Evolutionary conservation across 1,140 invertebrate species (phyloP), one percentile per base, ranked within the genome.

Genomic region (Drosophila simulans): DNA sequence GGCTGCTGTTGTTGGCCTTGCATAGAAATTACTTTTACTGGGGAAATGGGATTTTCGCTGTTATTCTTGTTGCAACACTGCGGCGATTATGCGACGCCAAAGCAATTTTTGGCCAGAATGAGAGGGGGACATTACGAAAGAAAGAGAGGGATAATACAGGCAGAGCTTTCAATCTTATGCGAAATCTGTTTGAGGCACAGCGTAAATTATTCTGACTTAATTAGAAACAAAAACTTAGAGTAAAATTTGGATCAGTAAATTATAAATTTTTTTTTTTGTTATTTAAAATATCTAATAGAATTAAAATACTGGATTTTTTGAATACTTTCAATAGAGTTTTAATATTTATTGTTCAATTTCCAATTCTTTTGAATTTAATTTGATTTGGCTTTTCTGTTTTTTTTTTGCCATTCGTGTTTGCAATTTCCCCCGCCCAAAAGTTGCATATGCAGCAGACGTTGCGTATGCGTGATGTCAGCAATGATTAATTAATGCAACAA

Each of bases 381-480:
- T 25, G 5, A 11, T 12, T 42, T 17, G 17, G 17, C 17, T 15
- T 57, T 27, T 10, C 7, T 3, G 15, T 40, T 20, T 20, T 64
- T 45, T 12, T 51, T n/a, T 22, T n/a, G 22, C 2, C 46, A 54
- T 25, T 54, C 25, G 52, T 39, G 13, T 40, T 40, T 40, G 54
- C 55, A 46, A 25, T 70, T 54, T 56, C 5, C n/a, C 42, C 48
- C 66, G 25, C 27, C 46, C 53, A 78, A 64, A 77, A 82, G 66
- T 82, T 73, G 74, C 74, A 55, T 37, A 84, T 80, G 72, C 65
- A 60, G 62, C 43, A 76, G 48, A 76, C 56, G 48, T 51, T 66
- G 63, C 79, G 79, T 83, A 82, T 77, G 80, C 79, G 80, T 85
- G 78, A 77, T 85, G 80, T 84, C 80, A 85, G 66, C 81, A 70